Percentiles rank a stretch among this genome's conserved stretches.
Evolutionary conservation across 2,113 vertebrate species (phyloP).

Genomic region (Xenopus laevis): DNA sequence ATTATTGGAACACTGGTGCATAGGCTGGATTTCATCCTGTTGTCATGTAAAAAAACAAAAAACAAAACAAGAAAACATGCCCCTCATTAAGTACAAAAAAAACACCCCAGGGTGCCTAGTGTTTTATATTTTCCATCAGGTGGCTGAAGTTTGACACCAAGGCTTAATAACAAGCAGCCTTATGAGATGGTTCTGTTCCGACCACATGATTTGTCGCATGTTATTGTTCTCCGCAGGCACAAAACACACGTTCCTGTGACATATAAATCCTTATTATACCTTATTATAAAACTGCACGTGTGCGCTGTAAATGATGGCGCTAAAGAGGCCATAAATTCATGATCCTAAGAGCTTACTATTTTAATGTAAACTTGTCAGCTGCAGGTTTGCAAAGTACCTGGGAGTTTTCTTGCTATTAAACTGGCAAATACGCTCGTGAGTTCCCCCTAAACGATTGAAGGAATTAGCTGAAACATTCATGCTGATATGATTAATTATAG

Average conservation of each 20-base stretch:
- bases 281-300: conserved; percentile 17
- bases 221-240: conserved; percentile 25
- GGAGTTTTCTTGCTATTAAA: too few species aligned
- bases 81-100: conserved; percentile 23
- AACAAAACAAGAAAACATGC: conserved; percentile 13
- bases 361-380: conserved; percentile 10
- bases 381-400: background rate
- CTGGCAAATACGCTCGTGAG: too few species aligned
- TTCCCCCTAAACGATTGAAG: too few species aligned
- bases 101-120: conserved; percentile 26
- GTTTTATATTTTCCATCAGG: conserved; percentile 36
- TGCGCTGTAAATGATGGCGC: conserved; percentile 13
- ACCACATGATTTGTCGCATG: conserved; percentile 35
- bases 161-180: conserved; percentile 31
- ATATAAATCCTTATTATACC: conserved; percentile 34
- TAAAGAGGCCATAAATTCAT: background rate
- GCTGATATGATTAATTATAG: too few species aligned
- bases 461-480: too few species aligned
- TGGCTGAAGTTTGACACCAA: conserved; percentile 29
- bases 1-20: conserved; percentile 22
- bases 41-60: too few species aligned
- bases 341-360: conserved; percentile 24
- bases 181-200: conserved; percentile 29
- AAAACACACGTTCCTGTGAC: conserved; percentile 10
- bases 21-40: conserved; percentile 27